Percentiles rank a stretch among this genome's conserved stretches.
Evolutionary conservation across 2,888 invertebrate species (phyloP).

Genomic region (Melanargia galathea): DNA sequence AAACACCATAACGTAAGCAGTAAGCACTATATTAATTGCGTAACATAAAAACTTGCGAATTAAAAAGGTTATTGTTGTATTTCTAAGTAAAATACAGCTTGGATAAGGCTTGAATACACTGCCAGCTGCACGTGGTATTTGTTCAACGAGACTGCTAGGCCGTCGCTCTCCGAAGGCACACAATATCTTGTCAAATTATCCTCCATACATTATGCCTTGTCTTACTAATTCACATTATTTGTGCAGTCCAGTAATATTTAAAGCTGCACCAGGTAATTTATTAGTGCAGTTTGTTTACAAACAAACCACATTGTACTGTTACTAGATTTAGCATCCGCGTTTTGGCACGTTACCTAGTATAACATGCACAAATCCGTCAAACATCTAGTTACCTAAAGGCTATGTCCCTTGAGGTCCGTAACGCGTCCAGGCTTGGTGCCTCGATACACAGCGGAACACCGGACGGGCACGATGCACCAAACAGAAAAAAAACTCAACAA

Average conservation of each 20-base stretch:
- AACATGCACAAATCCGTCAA: slow-evolving; percentile 44
- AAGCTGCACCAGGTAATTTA: not conserved
- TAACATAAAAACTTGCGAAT: not conserved
- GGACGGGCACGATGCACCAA: slow-evolving; percentile 80
- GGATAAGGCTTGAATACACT: not conserved
- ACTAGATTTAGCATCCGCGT: slow-evolving; percentile 21
- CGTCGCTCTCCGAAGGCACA: slow-evolving; percentile 18
- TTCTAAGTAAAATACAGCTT: not conserved
- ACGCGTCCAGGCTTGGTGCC: slow-evolving; percentile 74
- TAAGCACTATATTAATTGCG: not conserved
- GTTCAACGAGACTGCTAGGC: slow-evolving; percentile 32
- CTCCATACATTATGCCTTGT: not conserved
- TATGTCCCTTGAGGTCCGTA: slow-evolving; percentile 71
- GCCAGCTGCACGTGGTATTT: slow-evolving; percentile 37
- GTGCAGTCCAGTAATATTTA: not conserved
- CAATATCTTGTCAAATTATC: slow-evolving; percentile 19
- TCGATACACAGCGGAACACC: slow-evolving; percentile 74
- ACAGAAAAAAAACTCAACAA: slow-evolving; percentile 80
- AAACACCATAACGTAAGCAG: not conserved
- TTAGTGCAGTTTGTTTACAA: slow-evolving; percentile 38
- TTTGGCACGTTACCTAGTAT: slow-evolving; percentile 25
- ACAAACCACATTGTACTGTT: slow-evolving; percentile 31
- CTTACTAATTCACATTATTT: not conserved
- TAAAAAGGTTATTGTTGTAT: slow-evolving; percentile 10
- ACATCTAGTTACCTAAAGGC: slow-evolving; percentile 81